Percentiles rank a stretch among this genome's conserved stretches.
Conservation (phyloP, 2,113 vertebrate species). For the Thalassarche chlororhynchos region DNA sequence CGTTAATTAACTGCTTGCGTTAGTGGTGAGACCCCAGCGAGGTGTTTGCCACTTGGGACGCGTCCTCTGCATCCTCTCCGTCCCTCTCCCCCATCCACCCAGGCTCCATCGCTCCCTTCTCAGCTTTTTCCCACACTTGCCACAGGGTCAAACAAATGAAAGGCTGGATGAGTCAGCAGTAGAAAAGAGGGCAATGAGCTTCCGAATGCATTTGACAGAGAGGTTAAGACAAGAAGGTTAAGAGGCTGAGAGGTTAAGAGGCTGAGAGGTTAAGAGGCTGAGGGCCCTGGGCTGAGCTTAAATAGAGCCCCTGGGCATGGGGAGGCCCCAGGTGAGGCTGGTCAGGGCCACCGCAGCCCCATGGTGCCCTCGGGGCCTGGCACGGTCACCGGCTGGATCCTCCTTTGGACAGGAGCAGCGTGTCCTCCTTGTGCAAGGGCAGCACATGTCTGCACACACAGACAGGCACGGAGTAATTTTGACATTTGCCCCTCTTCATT, state of each 20-base stretch:
- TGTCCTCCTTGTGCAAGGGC: neutral
- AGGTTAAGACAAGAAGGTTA: neutral
- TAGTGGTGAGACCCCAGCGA: neutral
- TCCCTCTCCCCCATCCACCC: neutral
- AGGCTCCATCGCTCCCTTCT: neutral
- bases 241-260: neutral
- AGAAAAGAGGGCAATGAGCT: neutral
- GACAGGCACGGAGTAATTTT: neutral
- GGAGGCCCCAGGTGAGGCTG: neutral
- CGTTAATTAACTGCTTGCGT: neutral
- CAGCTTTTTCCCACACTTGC: neutral
- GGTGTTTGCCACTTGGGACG: neutral
- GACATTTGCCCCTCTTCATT: neutral
- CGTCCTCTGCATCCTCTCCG: neutral
- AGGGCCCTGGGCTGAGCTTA: neutral
- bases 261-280: neutral
- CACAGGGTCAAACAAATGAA: neutral
- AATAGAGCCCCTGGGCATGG: neutral
- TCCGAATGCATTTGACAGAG: neutral
- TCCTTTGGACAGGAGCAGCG: neutral
- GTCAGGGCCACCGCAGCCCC: neutral
- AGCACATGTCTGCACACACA: fast-evolving
- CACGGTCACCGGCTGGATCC: neutral
- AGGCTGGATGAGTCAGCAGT: neutral
- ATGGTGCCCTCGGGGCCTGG: fast-evolving